phyloP scores from a whole-genome alignment of 2,113 vertebrate genomes.

The Synchiropus splendidus region DNA sequence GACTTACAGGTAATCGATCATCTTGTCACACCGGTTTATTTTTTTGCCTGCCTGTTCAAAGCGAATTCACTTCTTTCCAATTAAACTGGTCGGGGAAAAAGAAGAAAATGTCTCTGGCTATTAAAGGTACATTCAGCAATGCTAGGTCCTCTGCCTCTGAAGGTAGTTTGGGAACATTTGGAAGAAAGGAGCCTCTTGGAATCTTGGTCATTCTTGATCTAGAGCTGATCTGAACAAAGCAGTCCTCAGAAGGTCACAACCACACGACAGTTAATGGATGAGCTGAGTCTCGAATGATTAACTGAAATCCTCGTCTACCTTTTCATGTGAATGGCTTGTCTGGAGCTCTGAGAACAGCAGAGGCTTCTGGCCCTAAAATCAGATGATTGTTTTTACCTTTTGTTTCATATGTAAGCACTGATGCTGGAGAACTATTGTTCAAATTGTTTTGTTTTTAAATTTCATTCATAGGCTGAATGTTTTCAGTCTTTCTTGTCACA shows the following conservation, averaged over 20 bases:
- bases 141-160: constrained; percentile 47
- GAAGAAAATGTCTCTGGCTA: constrained; percentile 65
- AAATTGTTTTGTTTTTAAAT: too few relatives aligned
- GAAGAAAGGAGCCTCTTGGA: constrained; percentile 37
- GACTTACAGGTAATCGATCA: constrained; percentile 94
- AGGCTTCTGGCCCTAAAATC: too few relatives aligned
- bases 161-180: constrained; percentile 57
- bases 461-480: too few relatives aligned
- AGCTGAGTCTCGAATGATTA: constrained; percentile 2
- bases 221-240: constrained; percentile 31
- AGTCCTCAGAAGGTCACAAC: constrained; percentile 10
- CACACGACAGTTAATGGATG: constrained; percentile 8
- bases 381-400: too few relatives aligned
- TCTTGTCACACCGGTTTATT: constrained; percentile 78
- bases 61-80: constrained; percentile 79
- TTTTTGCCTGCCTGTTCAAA: constrained; percentile 71
- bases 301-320: not conserved
- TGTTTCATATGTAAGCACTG: too few relatives aligned
- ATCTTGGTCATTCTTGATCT: constrained; percentile 27
- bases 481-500: too few relatives aligned
- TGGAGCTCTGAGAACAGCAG: too few relatives aligned
- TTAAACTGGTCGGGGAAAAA: constrained; percentile 74
- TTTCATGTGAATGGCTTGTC: too few relatives aligned
- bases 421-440: too few relatives aligned
- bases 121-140: constrained; percentile 65